Evolutionary conservation across 2,113 vertebrate species (phyloP).

Genomic region (Neopipo cinnamomea): DNA sequence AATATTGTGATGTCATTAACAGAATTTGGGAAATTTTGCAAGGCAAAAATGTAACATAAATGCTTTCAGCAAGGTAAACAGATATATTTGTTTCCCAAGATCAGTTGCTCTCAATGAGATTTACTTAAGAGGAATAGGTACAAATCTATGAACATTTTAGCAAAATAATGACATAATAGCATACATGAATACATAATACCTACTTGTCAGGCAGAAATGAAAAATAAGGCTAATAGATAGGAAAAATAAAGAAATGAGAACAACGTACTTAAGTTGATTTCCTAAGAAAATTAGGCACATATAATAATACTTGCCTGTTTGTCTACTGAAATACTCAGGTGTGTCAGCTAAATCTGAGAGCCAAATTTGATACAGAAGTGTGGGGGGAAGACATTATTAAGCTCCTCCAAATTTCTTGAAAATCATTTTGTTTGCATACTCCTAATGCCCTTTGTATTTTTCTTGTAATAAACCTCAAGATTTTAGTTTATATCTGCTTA

Average conservation of each 20-base stretch:
- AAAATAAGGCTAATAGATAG: neutral
- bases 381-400: neutral
- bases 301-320: neutral
- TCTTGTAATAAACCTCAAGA: neutral
- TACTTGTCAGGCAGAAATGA: neutral
- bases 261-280: neutral
- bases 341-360: neutral
- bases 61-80: neutral
- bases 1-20: neutral
- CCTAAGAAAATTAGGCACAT: neutral
- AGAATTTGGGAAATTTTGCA: neutral
- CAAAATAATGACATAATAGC: neutral
- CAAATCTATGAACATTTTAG: neutral
- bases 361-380: neutral
- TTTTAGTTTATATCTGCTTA: neutral
- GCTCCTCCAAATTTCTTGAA: neutral
- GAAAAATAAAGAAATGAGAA: neutral
- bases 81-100: neutral
- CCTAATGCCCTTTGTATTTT: neutral
- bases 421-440: neutral
- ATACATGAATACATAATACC: neutral
- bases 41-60: neutral
- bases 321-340: neutral
- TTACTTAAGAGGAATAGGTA: neutral
- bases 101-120: neutral